These are phyloP conservation scores for Forpus xanthops DNA, from an alignment of 2,797 vertebrate species.

Conservation along the genomic window DNA sequence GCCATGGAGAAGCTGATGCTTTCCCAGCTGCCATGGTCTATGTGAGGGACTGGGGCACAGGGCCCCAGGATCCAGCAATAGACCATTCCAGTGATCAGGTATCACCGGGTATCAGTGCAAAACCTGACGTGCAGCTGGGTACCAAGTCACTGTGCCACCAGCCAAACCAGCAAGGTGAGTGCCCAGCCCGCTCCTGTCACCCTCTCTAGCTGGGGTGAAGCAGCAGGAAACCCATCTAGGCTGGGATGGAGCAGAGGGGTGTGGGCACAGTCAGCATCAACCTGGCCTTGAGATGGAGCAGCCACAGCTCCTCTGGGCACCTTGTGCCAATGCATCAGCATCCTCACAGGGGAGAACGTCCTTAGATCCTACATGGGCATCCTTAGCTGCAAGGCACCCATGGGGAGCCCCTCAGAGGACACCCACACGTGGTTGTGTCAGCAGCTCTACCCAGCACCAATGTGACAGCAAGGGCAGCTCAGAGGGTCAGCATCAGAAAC, in stretches of 20 bases:
- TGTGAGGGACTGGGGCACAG: background rate
- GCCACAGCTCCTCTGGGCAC: background rate
- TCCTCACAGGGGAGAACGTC: background rate
- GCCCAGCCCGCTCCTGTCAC: background rate
- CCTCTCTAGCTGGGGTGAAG: background rate
- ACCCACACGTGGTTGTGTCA: background rate
- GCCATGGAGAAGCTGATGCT: background rate
- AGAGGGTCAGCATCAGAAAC: background rate
- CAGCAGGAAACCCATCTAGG: background rate
- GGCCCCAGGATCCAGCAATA: background rate
- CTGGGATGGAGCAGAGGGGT: background rate
- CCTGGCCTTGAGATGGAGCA: background rate
- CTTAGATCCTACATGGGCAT: background rate
- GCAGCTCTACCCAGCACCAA: background rate
- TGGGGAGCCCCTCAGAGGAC: background rate
- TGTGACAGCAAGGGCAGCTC: background rate
- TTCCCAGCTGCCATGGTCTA: background rate
- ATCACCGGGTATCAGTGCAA: background rate
- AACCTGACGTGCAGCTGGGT: background rate
- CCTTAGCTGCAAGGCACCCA: rapidly evolving
- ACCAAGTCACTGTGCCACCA: background rate
- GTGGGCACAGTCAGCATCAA: background rate
- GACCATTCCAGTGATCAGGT: background rate
- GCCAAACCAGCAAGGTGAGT: background rate
- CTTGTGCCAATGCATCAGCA: background rate